Evolutionary conservation across 2,888 invertebrate species (phyloP), one percentile per base, ranked within the genome.

Genomic region (Callimorpha dominula): DNA sequence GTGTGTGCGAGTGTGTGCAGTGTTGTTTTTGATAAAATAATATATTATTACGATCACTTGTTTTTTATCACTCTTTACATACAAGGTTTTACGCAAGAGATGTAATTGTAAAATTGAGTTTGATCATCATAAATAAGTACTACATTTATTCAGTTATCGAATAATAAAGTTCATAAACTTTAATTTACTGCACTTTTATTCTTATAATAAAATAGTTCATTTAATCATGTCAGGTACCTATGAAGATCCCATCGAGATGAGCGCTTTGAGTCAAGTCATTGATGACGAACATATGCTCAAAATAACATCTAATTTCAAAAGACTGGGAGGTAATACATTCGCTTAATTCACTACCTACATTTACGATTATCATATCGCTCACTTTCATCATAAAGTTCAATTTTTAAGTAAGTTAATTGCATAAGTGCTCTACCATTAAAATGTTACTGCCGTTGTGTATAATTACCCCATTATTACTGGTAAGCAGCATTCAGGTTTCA

Each of bases 231-330:
- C 78, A 82, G 84, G 76, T 73, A 72, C 75, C 17, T 74, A 76
- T 81, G 82, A 80, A 77, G 83, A 83, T 8, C 63, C 72, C 9
- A 42, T 75, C 74, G 81, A 86, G 77, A 94, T 95, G 94, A 89
- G 86, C 71, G 83, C 86, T 68, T 83, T 94, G 77, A 95, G 95
- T 84, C 90, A 90, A 88, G 89, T 96, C 73, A 93, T 96, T 78
- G 91, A 90, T 71, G 83, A 90, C 80, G 91, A 92, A 54, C 90
- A 92, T 75, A 93, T 95, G 92, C 81, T 87, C 74, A 90, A 83
- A 71, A 96, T 96, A 76, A 86, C 88, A 42, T 85, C 89, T 5
- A 95, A 96, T 84, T 96, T 96, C 82, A 86, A 86, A 74, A 90
- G 96, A 78, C 81, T 96, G 73, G 88, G 91, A 89, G 96, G 96